Conservation (phyloP, 2,888 invertebrate genomes). For the Coelinius sp. region DNA sequence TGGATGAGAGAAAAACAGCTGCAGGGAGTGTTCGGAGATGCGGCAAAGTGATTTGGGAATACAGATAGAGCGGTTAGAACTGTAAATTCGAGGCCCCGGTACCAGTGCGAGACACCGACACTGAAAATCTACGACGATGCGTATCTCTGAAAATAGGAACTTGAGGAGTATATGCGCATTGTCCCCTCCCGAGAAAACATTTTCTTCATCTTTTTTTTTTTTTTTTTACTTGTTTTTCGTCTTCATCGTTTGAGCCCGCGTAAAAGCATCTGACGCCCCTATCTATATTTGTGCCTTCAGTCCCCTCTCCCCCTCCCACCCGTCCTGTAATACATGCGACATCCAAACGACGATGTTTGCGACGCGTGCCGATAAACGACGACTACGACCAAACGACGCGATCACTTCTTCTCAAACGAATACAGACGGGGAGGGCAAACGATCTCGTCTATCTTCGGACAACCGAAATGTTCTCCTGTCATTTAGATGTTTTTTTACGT, state of each 20-base stretch:
- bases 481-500: background rate
- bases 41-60: constrained; percentile 52
- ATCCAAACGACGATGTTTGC: constrained; percentile 11
- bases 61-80: constrained; percentile 59
- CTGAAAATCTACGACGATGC: constrained; percentile 49
- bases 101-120: background rate
- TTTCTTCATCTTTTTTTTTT: background rate
- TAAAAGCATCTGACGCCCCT: constrained; percentile 13
- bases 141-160: constrained; percentile 69
- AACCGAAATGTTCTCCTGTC: background rate
- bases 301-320: no score
- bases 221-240: background rate
- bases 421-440: background rate
- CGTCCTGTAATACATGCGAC: background rate
- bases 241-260: background rate
- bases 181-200: constrained; percentile 34
- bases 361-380: constrained; percentile 21
- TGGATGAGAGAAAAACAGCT: constrained; percentile 57
- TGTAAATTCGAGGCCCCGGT: constrained; percentile 13
- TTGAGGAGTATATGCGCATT: constrained; percentile 56
- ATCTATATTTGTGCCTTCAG: constrained; percentile 21
- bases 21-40: constrained; percentile 39
- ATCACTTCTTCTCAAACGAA: constrained; percentile 4
- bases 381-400: constrained; percentile 2
- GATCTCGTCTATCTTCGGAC: constrained; percentile 1